Base-by-base conservation (phyloP, 2,113 vertebrate genomes). In the Cairina moschata region DNA sequence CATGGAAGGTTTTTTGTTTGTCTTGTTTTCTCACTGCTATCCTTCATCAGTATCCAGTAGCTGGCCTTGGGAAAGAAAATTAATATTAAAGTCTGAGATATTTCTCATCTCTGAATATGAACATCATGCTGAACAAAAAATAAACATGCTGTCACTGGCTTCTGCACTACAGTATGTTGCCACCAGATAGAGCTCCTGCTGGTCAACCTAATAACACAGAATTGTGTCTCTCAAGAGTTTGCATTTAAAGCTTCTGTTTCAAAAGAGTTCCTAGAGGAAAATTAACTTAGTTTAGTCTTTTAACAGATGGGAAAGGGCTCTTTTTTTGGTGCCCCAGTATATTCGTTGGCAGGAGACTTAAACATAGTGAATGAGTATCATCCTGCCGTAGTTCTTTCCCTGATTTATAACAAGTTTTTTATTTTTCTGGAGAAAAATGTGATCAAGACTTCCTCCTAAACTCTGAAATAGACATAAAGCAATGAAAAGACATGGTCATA, bases 141-240 rank as follows among this genome's bases (percentile, higher is more conserved):
- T 2, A 7, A 25, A 6, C 11, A 13, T 3, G 17, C 32, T 66
- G 1, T 11, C 2, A 2, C 18, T 13, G 54, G 58, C 14, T 26
- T 54, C 74, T 96, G 93, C 74, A 86, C 36, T 97, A 31, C 95
- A 66, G 72, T 8, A 15, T 88, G 68, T 13, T 78, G 62, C 92
- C 91, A 94, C 17, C 94, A 96, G 95, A 20, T 88, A 91, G 95
- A 95, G 95, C 85, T 91, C 95, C 3, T 14, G 59, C 62, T 79
- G 95, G 86, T 87, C 88, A 82, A 74, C 80, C 0, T 28, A 32
- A 0, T 42, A 34, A 55, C 32, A 16, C 42, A 67, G 29, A 36
- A 44, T 38, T 29, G 4, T 16, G 0, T 46, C 72, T 29, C 67
- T 63, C n/a, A 2, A 32, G 42, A 34, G n/a, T 75, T 87, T 75